These are phyloP conservation scores for Poecilia wingei DNA, from an alignment of 2,797 vertebrate species.

Conservation along the genomic window DNA sequence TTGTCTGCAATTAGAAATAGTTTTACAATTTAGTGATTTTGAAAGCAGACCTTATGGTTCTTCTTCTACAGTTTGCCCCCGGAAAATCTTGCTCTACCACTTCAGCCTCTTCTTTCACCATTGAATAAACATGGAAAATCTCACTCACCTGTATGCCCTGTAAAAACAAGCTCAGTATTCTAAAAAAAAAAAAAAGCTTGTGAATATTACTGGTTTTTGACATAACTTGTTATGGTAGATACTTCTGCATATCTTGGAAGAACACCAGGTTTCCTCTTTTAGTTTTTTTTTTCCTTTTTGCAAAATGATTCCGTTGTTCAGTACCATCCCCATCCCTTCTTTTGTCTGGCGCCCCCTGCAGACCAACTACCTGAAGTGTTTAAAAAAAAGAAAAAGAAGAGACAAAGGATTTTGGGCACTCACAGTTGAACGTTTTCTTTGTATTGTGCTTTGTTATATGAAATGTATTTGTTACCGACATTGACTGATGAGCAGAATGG, in stretches of 20 bases:
- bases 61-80: background rate
- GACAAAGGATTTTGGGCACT: constrained; percentile 40
- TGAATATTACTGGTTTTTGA: background rate
- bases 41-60: background rate
- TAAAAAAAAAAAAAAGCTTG: background rate
- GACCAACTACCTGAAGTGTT: constrained; percentile 61
- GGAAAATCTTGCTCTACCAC: background rate
- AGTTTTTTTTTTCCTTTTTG: constrained; percentile 6
- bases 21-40: background rate
- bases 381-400: constrained; percentile 30
- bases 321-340: constrained; percentile 29
- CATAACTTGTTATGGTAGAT: background rate
- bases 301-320: constrained; percentile 40
- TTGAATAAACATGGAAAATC: background rate
- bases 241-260: background rate
- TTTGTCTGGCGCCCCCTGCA: constrained; percentile 20
- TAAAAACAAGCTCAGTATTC: background rate
- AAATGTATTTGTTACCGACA: constrained; percentile 73
- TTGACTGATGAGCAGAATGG: constrained; percentile 64
- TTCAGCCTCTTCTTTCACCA: background rate
- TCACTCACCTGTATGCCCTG: background rate
- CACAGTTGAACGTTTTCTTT: constrained; percentile 53
- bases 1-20: background rate
- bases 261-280: constrained; percentile 2
- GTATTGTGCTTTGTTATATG: constrained; percentile 74